Percentiles rank a stretch among this genome's conserved stretches.
Conservation (phyloP, 1,140 invertebrate species). For the Ceratina australensis region DNA sequence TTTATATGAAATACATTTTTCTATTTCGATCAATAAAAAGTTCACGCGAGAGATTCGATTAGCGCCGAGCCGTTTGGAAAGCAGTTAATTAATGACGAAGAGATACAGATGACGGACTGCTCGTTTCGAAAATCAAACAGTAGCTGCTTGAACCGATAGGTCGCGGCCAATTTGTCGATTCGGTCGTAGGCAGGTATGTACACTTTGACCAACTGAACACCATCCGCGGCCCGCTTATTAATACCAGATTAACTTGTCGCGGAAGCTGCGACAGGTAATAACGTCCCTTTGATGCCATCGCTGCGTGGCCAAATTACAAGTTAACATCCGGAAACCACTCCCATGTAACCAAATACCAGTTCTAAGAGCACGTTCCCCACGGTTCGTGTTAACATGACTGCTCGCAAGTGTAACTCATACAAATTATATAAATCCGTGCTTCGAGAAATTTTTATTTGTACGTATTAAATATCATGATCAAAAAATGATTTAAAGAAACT, state of each 20-base stretch:
- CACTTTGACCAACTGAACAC: neutral
- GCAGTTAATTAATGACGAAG: constrained; percentile 3
- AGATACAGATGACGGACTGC: neutral
- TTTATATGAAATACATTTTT: neutral
- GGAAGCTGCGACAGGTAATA: constrained; percentile 39
- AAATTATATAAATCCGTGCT: no score
- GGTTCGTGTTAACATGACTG: no score
- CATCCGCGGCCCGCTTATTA: constrained; percentile 1
- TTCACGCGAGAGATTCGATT: constrained; percentile 24
- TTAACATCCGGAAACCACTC: no score
- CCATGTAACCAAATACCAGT: no score
- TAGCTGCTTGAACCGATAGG: neutral
- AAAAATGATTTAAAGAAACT: no score
- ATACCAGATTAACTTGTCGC: constrained; percentile 17
- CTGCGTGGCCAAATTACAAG: no score
- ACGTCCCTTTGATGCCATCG: no score
- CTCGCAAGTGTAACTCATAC: no score
- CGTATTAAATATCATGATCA: no score
- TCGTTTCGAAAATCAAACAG: constrained; percentile 20
- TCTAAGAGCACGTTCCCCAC: no score
- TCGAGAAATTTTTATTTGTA: no score
- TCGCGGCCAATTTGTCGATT: constrained; percentile 22
- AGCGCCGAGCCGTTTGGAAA: neutral
- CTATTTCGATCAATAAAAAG: neutral
- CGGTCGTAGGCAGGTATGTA: neutral